Conservation (phyloP, 1,140 invertebrate species). For the Papilio glaucus region DNA sequence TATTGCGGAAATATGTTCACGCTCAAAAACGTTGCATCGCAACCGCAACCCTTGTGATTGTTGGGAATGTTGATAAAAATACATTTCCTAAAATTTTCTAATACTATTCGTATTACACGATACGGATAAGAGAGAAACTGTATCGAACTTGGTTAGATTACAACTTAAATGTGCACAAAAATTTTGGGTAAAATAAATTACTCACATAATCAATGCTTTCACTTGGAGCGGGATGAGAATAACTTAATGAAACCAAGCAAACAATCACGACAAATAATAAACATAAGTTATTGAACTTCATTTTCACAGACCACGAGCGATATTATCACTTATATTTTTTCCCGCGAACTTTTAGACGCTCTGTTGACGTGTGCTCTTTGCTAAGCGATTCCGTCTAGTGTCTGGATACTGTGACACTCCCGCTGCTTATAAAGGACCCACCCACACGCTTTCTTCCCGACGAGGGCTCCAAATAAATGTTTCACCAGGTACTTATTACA, state of each 20-base stretch:
- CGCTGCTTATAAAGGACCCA: slow-evolving; percentile 62
- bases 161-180: too few species aligned
- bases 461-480: background rate
- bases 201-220: slow-evolving; percentile 73
- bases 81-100: too few species aligned
- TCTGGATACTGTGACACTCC: slow-evolving; percentile 49
- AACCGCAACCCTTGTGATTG: too few species aligned
- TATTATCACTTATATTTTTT: slow-evolving; percentile 6
- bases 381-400: slow-evolving; percentile 47
- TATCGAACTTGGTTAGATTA: too few species aligned
- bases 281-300: slow-evolving; percentile 50
- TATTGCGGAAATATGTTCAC: too few species aligned
- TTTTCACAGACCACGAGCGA: slow-evolving; percentile 40
- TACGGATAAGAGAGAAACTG: too few species aligned
- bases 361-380: slow-evolving; percentile 26
- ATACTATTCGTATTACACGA: too few species aligned
- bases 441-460: slow-evolving; percentile 60
- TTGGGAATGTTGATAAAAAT: too few species aligned
- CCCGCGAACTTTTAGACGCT: slow-evolving; percentile 5
- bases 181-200: slow-evolving; percentile 35
- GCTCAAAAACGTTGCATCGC: too few species aligned
- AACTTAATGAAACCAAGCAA: slow-evolving; percentile 47
- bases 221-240: slow-evolving; percentile 51
- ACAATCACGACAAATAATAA: slow-evolving; percentile 53
- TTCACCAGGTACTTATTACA: slow-evolving; percentile 1